Base-by-base conservation (phyloP, 1,140 invertebrate species). In the Popillia japonica region DNA sequence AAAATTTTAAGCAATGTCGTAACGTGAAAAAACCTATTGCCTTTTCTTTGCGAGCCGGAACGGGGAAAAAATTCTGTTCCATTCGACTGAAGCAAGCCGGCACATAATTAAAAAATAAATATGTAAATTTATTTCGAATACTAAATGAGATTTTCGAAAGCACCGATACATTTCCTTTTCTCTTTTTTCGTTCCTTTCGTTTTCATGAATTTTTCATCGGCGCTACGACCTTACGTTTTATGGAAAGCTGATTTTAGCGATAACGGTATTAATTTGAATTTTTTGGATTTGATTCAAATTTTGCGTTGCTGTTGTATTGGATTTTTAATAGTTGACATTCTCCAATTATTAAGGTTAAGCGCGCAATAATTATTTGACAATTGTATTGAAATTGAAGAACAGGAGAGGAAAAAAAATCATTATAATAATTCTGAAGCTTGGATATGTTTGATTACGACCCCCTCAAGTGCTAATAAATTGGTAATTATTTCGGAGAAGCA, bases 111-210 rank as follows among this genome's bases (percentile, higher is more conserved):
- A 55, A 17, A 17, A 55, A 55, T n/a, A 55, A n/a, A 55, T 17
- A 55, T 55, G 48, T 55, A 55, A 55, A 55, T 55, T 55, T 55
- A 55, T 55, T 55, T 55, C 48, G 48, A 55, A 55, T 55, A 55
- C 48, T 6, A n/a, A 17, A 55, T 55, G n/a, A 55, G 48, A 55
- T 7, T 55, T 14, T 55, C 14, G n/a, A 17, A 17, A n/a, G 48
- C 14, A 14, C 48, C 48, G 48, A 55, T 14, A 34, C 27, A 34
- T 34, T 34, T 34, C 27, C 27, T 34, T 4, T 34, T 34, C 4
- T 34, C 27, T 34, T 34, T 34, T 55, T 55, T 17, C 48, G 10
- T n/a, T n/a, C 2, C 48, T 6, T 55, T 55, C 48, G 17, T 55
- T 55, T 55, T n/a, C 48, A 55, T 55, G 48, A 55, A 55, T 55